A percentile compares a stretch with the other conserved stretches of the same genome.
Evolutionary conservation across 2,797 vertebrate genomes (phyloP).

Genomic region (Botia kubotai): DNA sequence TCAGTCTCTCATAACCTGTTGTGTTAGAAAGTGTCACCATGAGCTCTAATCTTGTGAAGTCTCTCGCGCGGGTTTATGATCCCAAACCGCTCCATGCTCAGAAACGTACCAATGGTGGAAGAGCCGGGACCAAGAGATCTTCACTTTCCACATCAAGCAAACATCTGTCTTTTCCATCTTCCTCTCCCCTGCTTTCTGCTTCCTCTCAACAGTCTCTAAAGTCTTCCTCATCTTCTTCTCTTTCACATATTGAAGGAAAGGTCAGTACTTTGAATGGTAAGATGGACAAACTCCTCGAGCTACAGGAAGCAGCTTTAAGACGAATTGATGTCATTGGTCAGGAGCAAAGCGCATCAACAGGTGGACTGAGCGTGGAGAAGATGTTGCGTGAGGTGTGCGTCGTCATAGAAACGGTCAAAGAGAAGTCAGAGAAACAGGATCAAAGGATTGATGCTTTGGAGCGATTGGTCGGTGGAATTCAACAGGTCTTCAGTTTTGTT

Average conservation of each 20-base stretch:
- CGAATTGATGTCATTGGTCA: constrained; percentile 80
- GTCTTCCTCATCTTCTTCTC: constrained; percentile 38
- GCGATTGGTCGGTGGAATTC: constrained; percentile 78
- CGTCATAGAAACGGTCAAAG: constrained; percentile 33
- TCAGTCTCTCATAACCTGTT: not conserved
- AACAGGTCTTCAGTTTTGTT: constrained; percentile 83
- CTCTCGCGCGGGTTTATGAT: constrained; percentile 84
- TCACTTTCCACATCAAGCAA: constrained; percentile 67
- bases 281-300: constrained; percentile 80
- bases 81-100: constrained; percentile 80
- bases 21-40: not conserved
- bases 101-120: constrained; percentile 56
- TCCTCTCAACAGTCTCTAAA: constrained; percentile 15
- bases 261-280: constrained; percentile 82
- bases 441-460: constrained; percentile 83
- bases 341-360: constrained; percentile 75
- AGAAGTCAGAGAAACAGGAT: constrained; percentile 67
- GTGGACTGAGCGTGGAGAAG: constrained; percentile 78
- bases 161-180: constrained; percentile 53
- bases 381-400: constrained; percentile 75
- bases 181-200: constrained; percentile 30
- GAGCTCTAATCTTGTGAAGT: constrained; percentile 81
- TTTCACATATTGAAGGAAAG: constrained; percentile 73
- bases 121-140: constrained; percentile 64
- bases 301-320: constrained; percentile 81